Evolutionary conservation across 2,888 invertebrate genomes (phyloP), one percentile per base, ranked within the genome.

Genomic region (Gymnoscelis rufifasciata): DNA sequence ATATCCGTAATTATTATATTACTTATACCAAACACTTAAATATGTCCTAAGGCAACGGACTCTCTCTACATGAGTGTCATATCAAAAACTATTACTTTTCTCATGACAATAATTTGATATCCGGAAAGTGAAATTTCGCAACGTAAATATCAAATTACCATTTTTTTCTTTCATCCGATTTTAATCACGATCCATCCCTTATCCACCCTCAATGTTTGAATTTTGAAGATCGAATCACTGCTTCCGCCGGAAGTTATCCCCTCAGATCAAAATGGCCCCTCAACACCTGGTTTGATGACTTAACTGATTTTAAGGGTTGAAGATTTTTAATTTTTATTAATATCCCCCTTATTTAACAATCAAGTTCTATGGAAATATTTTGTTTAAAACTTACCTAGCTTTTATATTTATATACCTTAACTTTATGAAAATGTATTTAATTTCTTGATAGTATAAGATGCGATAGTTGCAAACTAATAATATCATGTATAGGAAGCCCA

Each of bases 191-290:
- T 42, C 59, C 57, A 54, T 61, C 64, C 61, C 46, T 46, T 19
- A 33, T 33, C 33, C 19, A 15, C 14, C 57, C 58, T 57, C 55
- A 47, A 52, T 47, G 30, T 49, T 53, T 48, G 45, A 46, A 33
- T 33, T 49, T 53, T 48, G 35, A 51, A 51, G 47, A 54, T 54
- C 54, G 57, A 60, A 62, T 61, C 63, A 47, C 29, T 44, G 47
- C 71, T 73, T 76, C 78, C 78, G 74, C 42, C 76, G 78, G 76
- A 78, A 57, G 60, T 61, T 46, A 54, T 58, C 65, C 66, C 64
- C 64, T 59, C 50, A 60, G 63, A 54, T 48, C 57, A 71, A 74
- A 65, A 73, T 71, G 68, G 72, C 57, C 54, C 49, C 47, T 29
- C 43, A 38, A 51, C 74, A 74, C 73, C 74, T 75, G 77, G 74